phyloP scores from a whole-genome alignment of 1,140 invertebrate species.

The Grapholita molesta region DNA sequence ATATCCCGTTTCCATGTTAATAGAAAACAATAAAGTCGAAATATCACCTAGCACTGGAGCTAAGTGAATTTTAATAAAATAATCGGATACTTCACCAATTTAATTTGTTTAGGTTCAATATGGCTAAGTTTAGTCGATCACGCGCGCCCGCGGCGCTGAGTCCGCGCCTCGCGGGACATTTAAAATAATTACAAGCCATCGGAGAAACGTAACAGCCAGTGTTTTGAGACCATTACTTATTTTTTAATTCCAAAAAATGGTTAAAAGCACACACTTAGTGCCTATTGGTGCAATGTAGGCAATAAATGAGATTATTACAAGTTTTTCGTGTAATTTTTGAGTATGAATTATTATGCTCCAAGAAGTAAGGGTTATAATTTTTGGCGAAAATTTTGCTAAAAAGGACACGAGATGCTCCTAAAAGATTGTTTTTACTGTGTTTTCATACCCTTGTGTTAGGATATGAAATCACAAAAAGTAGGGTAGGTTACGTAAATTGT shows the following conservation, averaged over 20 bases:
- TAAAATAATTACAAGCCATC: conserved; percentile 78
- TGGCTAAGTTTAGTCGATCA: conserved; percentile 37
- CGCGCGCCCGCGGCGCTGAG: conserved; percentile 35
- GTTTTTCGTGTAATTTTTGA: conserved; percentile 39
- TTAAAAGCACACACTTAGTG: conserved; percentile 64
- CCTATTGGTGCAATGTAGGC: conserved; percentile 48
- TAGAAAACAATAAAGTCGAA: too few relatives aligned
- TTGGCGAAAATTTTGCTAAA: not conserved
- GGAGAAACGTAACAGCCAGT: conserved; percentile 72
- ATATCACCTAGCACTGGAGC: not conserved
- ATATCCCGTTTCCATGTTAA: too few relatives aligned
- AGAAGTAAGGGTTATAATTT: conserved; percentile 14
- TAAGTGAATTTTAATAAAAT: conserved; percentile 15
- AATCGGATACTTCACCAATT: conserved; percentile 4
- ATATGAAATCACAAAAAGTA: too few relatives aligned
- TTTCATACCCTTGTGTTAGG: not conserved
- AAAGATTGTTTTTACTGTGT: not conserved
- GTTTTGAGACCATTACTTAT: conserved; percentile 77
- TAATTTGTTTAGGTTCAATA: conserved; percentile 29
- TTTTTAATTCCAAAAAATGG: conserved; percentile 73
- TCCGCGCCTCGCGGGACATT: conserved; percentile 64
- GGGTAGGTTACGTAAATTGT: too few relatives aligned
- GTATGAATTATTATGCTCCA: conserved; percentile 27
- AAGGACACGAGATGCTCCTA: not conserved
- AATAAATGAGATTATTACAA: conserved; percentile 51